phyloP scores from a whole-genome alignment of 2,888 invertebrate genomes.

The Charanyca ferruginea region DNA sequence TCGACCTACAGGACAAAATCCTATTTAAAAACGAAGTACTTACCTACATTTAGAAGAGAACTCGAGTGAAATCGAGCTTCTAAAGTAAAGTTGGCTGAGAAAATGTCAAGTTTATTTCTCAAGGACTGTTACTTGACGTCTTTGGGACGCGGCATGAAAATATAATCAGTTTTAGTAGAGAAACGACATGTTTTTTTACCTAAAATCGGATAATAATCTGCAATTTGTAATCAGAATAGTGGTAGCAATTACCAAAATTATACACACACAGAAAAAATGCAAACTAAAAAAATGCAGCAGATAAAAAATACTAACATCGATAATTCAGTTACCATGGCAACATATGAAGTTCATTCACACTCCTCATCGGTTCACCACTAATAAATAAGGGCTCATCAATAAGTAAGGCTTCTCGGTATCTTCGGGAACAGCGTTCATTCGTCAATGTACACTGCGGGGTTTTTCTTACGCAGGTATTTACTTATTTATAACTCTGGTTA shows the following conservation, averaged over 20 bases:
- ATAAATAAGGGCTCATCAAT: conserved; percentile 87
- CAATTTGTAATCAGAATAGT: background rate
- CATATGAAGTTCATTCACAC: conserved; percentile 65
- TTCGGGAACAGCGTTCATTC: conserved; percentile 76
- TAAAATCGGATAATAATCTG: background rate
- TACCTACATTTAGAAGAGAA: conserved; percentile 14
- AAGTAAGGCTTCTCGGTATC: conserved; percentile 77
- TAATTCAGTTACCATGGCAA: conserved; percentile 4
- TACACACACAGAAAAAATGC: too few relatives aligned
- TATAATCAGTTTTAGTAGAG: conserved; percentile 24
- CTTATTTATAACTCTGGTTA: conserved; percentile 48
- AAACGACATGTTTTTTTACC: background rate
- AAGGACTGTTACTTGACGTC: conserved; percentile 48
- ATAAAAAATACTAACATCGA: background rate
- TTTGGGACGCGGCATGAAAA: conserved; percentile 26
- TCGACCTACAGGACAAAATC: conserved; percentile 30
- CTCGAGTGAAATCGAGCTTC: conserved; percentile 51
- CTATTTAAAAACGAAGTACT: conserved; percentile 31
- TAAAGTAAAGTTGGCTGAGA: conserved; percentile 48
- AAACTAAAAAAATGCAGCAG: background rate
- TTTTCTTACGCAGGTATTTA: conserved; percentile 53
- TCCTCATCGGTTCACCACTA: conserved; percentile 75
- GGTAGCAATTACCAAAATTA: too few relatives aligned
- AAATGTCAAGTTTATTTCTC: conserved; percentile 49
- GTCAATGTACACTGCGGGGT: conserved; percentile 70